Evolutionary conservation across 2,113 vertebrate species (phyloP).

Genomic region (Nibea albiflora): DNA sequence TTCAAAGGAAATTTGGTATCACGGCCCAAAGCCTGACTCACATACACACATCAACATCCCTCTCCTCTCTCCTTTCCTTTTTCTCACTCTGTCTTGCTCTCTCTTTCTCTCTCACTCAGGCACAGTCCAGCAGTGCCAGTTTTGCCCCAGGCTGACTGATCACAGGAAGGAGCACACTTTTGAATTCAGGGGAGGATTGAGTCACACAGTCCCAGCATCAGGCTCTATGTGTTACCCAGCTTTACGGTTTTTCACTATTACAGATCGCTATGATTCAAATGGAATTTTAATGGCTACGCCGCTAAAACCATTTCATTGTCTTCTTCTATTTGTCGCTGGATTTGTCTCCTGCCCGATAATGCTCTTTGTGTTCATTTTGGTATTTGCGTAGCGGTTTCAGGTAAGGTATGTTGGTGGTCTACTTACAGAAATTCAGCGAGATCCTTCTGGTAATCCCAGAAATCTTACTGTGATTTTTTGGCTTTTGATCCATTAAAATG

Average conservation of each 20-base stretch:
- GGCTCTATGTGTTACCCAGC: conserved; percentile 58
- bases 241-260: conserved; percentile 57
- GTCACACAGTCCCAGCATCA: conserved; percentile 73
- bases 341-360: conserved; percentile 63
- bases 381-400: conserved; percentile 38
- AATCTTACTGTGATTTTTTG: conserved; percentile 26
- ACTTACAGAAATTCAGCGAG: conserved; percentile 32
- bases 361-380: conserved; percentile 51
- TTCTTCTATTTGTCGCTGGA: conserved; percentile 51
- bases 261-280: conserved; percentile 70
- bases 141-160: conserved; percentile 83
- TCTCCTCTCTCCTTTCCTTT: conserved; percentile 43
- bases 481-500: conserved; percentile 23
- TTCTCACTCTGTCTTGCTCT: conserved; percentile 53
- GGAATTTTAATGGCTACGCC: conserved; percentile 75
- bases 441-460: conserved; percentile 1
- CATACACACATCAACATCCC: conserved; percentile 54
- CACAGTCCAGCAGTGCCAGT: conserved; percentile 79
- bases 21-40: conserved; percentile 72
- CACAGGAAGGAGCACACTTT: conserved; percentile 83
- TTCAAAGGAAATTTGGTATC: conserved; percentile 83
- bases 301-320: conserved; percentile 59
- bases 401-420: conserved; percentile 35
- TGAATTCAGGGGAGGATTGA: conserved; percentile 81
- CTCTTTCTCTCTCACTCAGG: conserved; percentile 54